Base-by-base conservation (phyloP, 2,797 vertebrate species). In the Coranthus polyacanthus region DNA sequence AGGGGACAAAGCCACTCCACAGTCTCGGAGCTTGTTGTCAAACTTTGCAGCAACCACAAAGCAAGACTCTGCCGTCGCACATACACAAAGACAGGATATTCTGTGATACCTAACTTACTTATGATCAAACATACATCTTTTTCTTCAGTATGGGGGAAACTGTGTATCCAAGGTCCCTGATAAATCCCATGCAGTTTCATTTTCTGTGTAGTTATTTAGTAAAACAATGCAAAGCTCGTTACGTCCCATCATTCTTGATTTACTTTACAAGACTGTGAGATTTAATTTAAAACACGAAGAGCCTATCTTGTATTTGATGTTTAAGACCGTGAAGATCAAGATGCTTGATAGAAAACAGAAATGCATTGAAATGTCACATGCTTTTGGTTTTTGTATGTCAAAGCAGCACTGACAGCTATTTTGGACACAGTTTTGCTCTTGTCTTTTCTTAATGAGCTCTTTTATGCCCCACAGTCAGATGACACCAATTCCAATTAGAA, bases 361-460 rank as follows among this genome's bases (percentile, higher is more conserved):
- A 13, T 24, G n/a, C 15, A 60, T 57, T 36, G 13, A 34, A 43
- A 9, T 7, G 13, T 80, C 66, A 76, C 42, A 57, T 63, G 51
- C 50, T 69, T 73, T 70, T 32, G 3, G 44, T 75, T 80, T 64
- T 55, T 72, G 2, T 66, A 16, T 71, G 54, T 65, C 32, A 43
- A 55, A 72, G 52, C 38, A 41, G 3, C 52, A 36, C 6, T 41
- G 59, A 61, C 37, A 29, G 42, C 52, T 60, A 37, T 67, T 74
- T 7, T 16, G 38, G 49, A 37, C 18, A 9, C 2, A 57, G 29
- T 39, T 52, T 46, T 58, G 12, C 37, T 46, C 56, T 26, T 71
- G 21, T 81, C 50, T 72, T 15, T 47, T 58, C 42, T 49, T 74
- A 77, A 78, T 59, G 10, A 85, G 39, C 39, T 58, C 52, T 21